Evolutionary conservation across 2,113 vertebrate genomes (phyloP).

Genomic region (Morphnarchus princeps): DNA sequence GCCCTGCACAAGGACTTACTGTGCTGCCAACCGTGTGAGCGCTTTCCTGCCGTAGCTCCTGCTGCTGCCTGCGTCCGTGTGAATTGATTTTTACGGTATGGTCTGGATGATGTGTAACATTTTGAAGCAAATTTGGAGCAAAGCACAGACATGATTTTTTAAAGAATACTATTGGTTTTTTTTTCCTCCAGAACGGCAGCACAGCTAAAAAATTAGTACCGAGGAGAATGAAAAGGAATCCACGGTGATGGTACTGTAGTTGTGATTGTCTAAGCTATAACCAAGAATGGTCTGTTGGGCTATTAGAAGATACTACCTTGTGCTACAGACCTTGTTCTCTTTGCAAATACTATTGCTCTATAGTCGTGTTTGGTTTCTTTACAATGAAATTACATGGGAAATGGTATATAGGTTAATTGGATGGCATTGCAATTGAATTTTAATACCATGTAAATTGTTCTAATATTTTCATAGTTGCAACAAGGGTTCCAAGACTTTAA

Average conservation of each 20-base stretch:
- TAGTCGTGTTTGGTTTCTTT: neutral
- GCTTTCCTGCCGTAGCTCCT: neutral
- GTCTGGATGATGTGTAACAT: neutral
- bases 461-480: neutral
- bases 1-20: neutral
- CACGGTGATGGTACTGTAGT: neutral
- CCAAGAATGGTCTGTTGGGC: neutral
- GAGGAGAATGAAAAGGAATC: neutral
- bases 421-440: neutral
- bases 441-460: neutral
- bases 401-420: neutral
- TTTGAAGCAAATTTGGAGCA: neutral
- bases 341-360: neutral
- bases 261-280: neutral
- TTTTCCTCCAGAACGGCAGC: neutral
- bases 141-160: neutral
- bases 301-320: neutral
- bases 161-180: neutral
- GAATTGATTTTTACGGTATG: accelerated
- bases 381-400: neutral
- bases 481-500: neutral
- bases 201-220: neutral
- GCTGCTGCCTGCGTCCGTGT: neutral
- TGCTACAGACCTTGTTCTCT: neutral
- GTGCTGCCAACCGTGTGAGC: neutral